A percentile compares a stretch with the other conserved stretches of the same genome.
phyloP scores from a whole-genome alignment of 2,888 invertebrate species.

The Timema podura region DNA sequence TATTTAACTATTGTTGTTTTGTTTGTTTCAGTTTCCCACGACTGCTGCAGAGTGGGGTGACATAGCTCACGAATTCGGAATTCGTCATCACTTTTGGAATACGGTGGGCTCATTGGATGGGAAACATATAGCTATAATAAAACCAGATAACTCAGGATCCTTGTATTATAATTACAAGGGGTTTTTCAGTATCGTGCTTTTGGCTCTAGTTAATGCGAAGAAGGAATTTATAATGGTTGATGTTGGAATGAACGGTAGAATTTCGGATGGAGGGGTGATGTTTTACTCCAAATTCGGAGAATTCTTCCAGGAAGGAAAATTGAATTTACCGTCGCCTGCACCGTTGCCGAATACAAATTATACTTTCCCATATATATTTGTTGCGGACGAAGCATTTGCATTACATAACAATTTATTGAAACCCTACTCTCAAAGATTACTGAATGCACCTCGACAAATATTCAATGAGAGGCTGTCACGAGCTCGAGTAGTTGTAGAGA shows the following conservation, averaged over 20 bases:
- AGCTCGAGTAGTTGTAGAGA: neutral
- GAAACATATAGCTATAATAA: neutral
- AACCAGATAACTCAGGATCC: neutral
- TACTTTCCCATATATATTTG: neutral
- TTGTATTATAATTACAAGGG: neutral
- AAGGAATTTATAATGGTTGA: neutral
- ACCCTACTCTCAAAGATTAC: neutral
- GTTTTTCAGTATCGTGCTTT: neutral
- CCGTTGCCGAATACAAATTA: neutral
- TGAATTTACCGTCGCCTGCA: neutral
- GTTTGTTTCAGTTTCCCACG: neutral
- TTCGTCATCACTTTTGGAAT: neutral
- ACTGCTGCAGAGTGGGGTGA: neutral
- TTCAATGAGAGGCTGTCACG: neutral
- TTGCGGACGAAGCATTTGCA: conserved; percentile 7
- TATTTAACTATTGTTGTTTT: neutral
- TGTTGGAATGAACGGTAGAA: neutral
- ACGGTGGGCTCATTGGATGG: neutral
- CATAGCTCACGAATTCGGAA: neutral
- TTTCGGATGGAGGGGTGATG: neutral
- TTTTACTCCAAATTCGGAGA: neutral
- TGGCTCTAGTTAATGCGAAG: neutral
- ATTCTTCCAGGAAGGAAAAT: neutral
- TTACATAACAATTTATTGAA: neutral
- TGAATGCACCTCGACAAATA: neutral